Evolutionary conservation across 2,797 vertebrate species (phyloP), one percentile per base, ranked within the genome.

Genomic region (Balearica regulorum): DNA sequence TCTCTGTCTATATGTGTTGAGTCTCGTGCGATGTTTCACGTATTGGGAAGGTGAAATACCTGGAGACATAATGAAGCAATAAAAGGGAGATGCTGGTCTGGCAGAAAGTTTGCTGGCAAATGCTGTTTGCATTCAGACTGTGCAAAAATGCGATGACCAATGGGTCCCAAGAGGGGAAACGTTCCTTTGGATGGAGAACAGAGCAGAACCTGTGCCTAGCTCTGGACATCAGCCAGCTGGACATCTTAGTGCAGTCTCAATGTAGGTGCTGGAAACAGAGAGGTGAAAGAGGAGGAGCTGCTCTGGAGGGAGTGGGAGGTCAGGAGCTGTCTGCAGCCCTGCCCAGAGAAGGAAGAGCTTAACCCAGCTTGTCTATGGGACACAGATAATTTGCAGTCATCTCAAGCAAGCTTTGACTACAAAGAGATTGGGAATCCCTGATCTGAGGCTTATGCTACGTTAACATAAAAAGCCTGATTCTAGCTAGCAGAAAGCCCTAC

Each of bases 161-260:
- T 41, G 39, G 9, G 2, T 89, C 3, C 28, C 11, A 26, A 11
- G n/a, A 55, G 18, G 9, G 22, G 5, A 31, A 16, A 6, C 3
- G 0, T 26, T 18, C 18, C 12, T 77, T 33, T 35, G 51, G 28
- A 35, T 49, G 55, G n/a, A 41, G 26, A 13, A 73, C 11, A 21
- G 46, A 53, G 41, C 31, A 81, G 46, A 58, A 41, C 8, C 19
- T 24, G 37, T 35, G 24, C 65, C 46, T 33, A 18, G 28, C n/a
- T 77, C 51, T 84, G 57, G 51, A 39, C 29, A 21, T 54, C 57
- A 44, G 28, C 26, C 57, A 44, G 28, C 26, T 48, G 53, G 31
- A 29, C 1, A 1, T 28, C 11, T 44, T 48, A 22, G 31, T 4
- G 1, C 16, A 57, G 26, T 39, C 4, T 66, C 5, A 18, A 2